Base-by-base conservation (phyloP, 2,888 invertebrate species). In the Crocallis elinguaria region DNA sequence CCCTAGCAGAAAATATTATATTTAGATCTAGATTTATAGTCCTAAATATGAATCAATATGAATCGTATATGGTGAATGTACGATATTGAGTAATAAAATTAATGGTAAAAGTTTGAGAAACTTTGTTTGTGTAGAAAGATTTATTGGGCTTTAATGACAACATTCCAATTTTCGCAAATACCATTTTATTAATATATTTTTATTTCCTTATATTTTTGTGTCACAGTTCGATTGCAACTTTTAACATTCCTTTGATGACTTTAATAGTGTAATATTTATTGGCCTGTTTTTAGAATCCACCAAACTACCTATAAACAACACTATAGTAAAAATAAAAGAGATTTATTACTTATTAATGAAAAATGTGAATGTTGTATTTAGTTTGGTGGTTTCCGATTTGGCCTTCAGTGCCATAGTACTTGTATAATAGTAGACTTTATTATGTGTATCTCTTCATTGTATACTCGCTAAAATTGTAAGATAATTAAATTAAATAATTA, bases 1-100 rank as follows among this genome's bases (percentile, higher is more conserved):
- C 67, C 75, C 70, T 84, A 83, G 76, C 66, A 78, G 72, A 80
- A 77, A 25, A 79, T 75, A 77, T 76, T 74, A 75, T 79, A 64
- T 52, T 71, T 79, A 82, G 77, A 73, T 67, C 21, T 52, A 52
- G 23, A 39, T 68, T 66, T 64, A 60, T 77, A 71, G 67, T 69
- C 63, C 67, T 69, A 70, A 58, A 45, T 67, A 63, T 21, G 13
- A 37, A 29, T 37, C 25, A 36, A 30, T 41, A 29, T 8, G 21
- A 14, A 25, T 38, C n/a, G 7, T 9, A 8, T 16, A 35, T 19
- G 27, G 32, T 54, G 43, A 42, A 36, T 33, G 42, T 44, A 13
- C 12, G 6, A 21, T 38, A 44, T 12, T 17, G 5, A 23, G 36
- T 30, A 44, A 27, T 37, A 12, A 29, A 19, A 19, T 52, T 70